A percentile compares a stretch with the other conserved stretches of the same genome.
Evolutionary conservation across 2,113 vertebrate species (phyloP).

Genomic region (Mohoua ochrocephala): DNA sequence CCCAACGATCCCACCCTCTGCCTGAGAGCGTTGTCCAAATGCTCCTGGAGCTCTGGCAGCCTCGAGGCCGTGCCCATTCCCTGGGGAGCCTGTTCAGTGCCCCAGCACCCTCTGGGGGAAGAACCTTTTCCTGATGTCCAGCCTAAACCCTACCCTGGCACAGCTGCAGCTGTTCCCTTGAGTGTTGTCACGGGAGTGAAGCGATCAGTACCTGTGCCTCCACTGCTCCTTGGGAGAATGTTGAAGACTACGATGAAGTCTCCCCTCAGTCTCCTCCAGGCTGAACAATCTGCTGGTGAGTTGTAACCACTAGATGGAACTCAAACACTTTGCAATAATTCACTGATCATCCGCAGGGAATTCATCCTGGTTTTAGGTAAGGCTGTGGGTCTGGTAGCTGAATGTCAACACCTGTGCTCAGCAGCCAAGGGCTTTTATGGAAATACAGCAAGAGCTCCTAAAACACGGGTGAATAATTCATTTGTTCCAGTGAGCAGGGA

Average conservation of each 20-base stretch:
- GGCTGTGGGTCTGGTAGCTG: neutral
- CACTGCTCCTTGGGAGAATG: no score
- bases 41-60: neutral
- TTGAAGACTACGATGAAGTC: neutral
- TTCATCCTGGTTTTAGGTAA: neutral
- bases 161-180: neutral
- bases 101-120: rapidly evolving
- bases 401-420: neutral
- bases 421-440: neutral
- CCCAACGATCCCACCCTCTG: neutral
- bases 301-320: slow-evolving; percentile 35
- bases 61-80: neutral
- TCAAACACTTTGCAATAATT: neutral
- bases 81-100: neutral
- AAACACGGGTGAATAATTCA: neutral
- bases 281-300: neutral
- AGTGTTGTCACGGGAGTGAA: rapidly evolving
- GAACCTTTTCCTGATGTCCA: neutral
- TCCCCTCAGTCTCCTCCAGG: neutral
- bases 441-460: neutral
- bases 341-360: rapidly evolving
- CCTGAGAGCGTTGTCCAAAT: neutral
- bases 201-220: rapidly evolving
- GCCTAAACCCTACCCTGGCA: rapidly evolving
- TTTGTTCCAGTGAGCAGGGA: neutral